phyloP scores from a whole-genome alignment of 2,113 vertebrate species.

The Sakesphorus luctuosus region DNA sequence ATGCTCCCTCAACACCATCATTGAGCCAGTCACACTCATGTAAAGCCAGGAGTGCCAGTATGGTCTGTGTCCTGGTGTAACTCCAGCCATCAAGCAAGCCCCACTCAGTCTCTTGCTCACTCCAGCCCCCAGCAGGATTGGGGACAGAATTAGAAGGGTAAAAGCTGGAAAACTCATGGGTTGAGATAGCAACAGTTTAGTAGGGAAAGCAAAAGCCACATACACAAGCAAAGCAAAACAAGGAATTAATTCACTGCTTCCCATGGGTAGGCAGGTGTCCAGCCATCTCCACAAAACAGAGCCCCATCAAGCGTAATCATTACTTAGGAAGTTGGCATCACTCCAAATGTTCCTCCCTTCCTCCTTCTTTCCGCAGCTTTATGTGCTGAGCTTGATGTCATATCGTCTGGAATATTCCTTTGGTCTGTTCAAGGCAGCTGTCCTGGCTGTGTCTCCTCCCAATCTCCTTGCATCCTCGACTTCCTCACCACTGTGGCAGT shows the following conservation, averaged over 20 bases:
- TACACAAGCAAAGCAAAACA: neutral
- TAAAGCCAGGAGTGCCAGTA: neutral
- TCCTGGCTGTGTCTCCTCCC: neutral
- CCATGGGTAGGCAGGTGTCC: neutral
- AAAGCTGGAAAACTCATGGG: neutral
- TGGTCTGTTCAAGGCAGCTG: neutral
- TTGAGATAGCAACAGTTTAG: neutral
- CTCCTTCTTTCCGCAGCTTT: neutral
- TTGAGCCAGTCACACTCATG: neutral
- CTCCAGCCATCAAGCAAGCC: neutral
- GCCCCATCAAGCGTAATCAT: neutral
- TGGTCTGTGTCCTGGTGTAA: neutral
- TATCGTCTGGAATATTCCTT: neutral
- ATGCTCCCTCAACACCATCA: neutral
- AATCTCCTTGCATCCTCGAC: neutral
- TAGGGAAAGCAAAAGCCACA: neutral
- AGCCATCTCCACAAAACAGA: neutral
- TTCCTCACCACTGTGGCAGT: rapidly evolving
- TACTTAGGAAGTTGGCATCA: neutral
- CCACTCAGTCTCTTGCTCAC: neutral
- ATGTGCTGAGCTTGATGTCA: neutral
- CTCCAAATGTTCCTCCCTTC: neutral
- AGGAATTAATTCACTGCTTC: neutral
- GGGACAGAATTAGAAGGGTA: neutral
- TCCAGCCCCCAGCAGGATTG: neutral